phyloP scores from a whole-genome alignment of 2,888 invertebrate species.

The Ptychoptera contaminata region DNA sequence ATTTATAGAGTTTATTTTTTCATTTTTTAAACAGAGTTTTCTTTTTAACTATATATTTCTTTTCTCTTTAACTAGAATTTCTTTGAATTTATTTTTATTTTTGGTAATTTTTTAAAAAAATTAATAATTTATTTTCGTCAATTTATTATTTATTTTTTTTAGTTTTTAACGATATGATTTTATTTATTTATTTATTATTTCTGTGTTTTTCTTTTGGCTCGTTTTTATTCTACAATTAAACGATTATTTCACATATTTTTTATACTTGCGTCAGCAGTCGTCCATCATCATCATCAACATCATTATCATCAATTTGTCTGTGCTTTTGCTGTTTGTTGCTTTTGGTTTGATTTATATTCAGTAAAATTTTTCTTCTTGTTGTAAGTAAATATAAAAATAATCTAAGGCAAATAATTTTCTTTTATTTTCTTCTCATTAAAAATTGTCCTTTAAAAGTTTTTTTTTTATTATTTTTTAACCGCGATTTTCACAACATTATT shows the following conservation, averaged over 20 bases:
- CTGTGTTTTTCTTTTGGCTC: conserved; percentile 6
- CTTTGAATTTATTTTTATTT: conserved; percentile 5
- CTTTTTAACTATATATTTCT: too few relatives aligned
- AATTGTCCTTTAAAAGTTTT: background rate
- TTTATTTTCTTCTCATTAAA: background rate
- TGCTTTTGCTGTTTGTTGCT: too few relatives aligned
- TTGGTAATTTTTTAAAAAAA: conserved; percentile 4
- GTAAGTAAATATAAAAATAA: background rate
- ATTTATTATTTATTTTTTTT: background rate
- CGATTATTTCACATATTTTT: background rate
- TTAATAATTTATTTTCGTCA: conserved; percentile 4
- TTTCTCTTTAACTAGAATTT: conserved; percentile 4
- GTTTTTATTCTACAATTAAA: conserved; percentile 6
- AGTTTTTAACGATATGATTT: conserved; percentile 2
- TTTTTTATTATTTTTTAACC: background rate
- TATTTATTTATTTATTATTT: conserved; percentile 9
- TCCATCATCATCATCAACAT: too few relatives aligned
- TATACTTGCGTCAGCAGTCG: background rate
- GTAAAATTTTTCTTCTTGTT: background rate
- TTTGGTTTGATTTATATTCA: background rate
- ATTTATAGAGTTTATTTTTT: too few relatives aligned
- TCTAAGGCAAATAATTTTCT: background rate
- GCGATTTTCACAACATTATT: background rate
- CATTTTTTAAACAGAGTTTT: too few relatives aligned
- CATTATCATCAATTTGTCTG: too few relatives aligned